Evolutionary conservation across 2,888 invertebrate species (phyloP).

Genomic region (Pycnomerus fuliginosus): DNA sequence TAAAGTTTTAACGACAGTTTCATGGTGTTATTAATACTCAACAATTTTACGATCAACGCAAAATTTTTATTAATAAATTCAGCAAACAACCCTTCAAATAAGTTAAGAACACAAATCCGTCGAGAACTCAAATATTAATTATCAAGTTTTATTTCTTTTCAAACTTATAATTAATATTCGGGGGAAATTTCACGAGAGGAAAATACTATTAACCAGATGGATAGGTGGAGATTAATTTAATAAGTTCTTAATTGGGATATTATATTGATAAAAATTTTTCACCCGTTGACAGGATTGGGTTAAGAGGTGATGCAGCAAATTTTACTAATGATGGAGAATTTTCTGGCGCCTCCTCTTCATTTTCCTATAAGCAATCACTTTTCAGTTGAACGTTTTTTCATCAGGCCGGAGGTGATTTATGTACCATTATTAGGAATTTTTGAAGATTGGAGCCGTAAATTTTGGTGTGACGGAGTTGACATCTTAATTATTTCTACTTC

Average conservation of each 20-base stretch:
- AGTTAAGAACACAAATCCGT: constrained; percentile 7
- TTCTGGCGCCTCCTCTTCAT: no score
- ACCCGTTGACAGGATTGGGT: no score
- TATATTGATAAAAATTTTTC: no score
- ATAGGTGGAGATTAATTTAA: constrained; percentile 19
- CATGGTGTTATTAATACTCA: constrained; percentile 9
- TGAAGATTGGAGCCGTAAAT: no score
- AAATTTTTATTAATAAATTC: constrained; percentile 6
- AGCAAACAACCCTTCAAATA: constrained; percentile 8
- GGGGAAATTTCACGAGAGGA: constrained; percentile 6
- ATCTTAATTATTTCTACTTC: no score
- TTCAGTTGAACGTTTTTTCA: no score
- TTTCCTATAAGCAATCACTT: no score
- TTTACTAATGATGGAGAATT: no score
- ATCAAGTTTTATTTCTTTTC: constrained; percentile 19
- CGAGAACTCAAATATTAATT: constrained; percentile 18
- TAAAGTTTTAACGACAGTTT: constrained; percentile 13
- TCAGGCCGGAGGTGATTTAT: no score
- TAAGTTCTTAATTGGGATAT: constrained; percentile 18
- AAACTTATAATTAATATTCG: constrained; percentile 20
- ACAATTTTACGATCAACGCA: constrained; percentile 7
- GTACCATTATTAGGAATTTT: no score
- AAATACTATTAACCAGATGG: constrained; percentile 9
- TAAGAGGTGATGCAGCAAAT: no score
- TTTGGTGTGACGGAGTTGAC: no score